These are phyloP conservation scores for Spheniscus mendiculus DNA, from an alignment of 2,113 vertebrate species.

Conservation along the genomic window DNA sequence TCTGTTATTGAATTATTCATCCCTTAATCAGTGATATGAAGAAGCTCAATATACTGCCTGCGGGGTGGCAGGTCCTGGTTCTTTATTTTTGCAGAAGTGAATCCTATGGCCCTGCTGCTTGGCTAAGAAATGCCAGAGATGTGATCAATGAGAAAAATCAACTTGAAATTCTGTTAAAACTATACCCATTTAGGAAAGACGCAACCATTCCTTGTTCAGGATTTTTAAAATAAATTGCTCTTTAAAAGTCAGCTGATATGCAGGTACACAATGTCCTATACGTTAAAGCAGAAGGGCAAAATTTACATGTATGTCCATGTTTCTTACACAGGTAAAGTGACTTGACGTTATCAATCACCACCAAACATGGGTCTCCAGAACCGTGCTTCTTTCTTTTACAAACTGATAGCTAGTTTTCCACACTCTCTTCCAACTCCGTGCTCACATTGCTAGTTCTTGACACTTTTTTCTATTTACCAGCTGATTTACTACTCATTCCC, in stretches of 20 bases:
- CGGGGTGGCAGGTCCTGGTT: not conserved
- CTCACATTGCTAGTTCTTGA: not conserved
- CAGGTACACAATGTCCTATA: not conserved
- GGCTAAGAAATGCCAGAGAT: not conserved
- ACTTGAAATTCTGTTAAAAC: not conserved
- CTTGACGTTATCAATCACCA: not conserved
- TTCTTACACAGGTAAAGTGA: not conserved
- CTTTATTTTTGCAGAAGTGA: not conserved
- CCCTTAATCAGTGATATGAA: not conserved
- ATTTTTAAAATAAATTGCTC: not conserved
- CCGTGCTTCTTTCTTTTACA: not conserved
- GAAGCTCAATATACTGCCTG: not conserved
- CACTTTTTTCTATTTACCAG: not conserved
- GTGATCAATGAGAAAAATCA: not conserved
- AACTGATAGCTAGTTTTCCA: not conserved
- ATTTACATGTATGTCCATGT: not conserved
- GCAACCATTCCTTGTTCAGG: not conserved
- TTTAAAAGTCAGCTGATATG: not conserved
- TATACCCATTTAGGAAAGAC: not conserved
- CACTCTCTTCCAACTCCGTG: not conserved
- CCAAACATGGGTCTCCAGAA: not conserved
- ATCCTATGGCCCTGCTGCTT: not conserved
- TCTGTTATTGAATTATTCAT: not conserved
- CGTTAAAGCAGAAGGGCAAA: not conserved
- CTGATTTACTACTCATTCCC: not conserved